phyloP scores from a whole-genome alignment of 1,140 invertebrate genomes.

The Zaprionus davidi region DNA sequence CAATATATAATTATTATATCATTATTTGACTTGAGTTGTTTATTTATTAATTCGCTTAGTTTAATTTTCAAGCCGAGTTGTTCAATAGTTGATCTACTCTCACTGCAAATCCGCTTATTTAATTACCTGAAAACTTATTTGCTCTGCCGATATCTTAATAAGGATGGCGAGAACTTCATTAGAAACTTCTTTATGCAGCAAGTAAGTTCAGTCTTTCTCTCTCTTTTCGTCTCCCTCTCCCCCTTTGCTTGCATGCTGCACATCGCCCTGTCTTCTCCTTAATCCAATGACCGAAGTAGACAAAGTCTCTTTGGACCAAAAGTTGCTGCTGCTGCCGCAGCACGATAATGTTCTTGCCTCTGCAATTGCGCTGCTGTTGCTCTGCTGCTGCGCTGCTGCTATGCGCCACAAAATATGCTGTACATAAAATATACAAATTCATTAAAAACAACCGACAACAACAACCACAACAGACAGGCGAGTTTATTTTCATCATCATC shows the following conservation, averaged over 20 bases:
- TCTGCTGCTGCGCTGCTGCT: constrained; percentile 8
- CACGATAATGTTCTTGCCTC: constrained; percentile 22
- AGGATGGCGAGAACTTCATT: background rate
- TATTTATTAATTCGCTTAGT: too few relatives aligned
- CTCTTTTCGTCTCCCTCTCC: background rate
- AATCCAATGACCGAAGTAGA: background rate
- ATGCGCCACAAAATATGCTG: constrained; percentile 41
- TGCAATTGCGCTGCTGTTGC: background rate
- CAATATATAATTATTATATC: too few relatives aligned
- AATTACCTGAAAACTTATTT: background rate
- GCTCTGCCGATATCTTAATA: background rate
- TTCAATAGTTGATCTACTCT: background rate
- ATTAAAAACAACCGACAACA: constrained; percentile 40
- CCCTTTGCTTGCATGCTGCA: background rate
- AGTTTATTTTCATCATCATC: constrained; percentile 39
- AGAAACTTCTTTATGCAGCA: background rate
- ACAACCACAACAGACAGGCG: constrained; percentile 24
- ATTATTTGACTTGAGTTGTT: too few relatives aligned
- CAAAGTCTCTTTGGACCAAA: background rate
- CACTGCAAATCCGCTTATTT: background rate
- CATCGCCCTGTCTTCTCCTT: background rate
- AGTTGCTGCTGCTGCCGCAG: background rate
- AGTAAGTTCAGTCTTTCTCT: background rate
- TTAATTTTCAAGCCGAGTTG: too few relatives aligned
- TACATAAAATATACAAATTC: constrained; percentile 49